Conservation (phyloP, 2,888 invertebrate genomes). For the Pristionchus mayeri region DNA sequence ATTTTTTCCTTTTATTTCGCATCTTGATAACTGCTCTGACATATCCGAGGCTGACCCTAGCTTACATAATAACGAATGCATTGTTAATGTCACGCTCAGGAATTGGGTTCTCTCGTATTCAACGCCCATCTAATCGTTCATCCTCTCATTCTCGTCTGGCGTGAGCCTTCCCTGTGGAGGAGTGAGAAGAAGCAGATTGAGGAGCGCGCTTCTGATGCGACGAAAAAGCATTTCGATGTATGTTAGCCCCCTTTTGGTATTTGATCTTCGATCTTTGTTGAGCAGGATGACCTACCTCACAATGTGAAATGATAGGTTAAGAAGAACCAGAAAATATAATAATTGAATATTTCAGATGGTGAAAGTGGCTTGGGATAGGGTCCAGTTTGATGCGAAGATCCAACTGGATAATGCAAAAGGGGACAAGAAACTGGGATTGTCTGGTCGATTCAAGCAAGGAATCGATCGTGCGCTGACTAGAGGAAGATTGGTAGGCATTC, state of each 20-base stretch:
- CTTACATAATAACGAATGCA: not conserved
- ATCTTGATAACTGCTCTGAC: no score
- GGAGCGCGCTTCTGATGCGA: not conserved
- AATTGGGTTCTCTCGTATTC: conserved; percentile 17
- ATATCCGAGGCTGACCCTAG: no score
- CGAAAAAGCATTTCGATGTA: conserved; percentile 11
- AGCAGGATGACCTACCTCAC: no score
- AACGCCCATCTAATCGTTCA: not conserved
- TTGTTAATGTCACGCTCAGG: not conserved
- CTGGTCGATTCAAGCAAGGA: no score
- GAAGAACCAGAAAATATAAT: no score
- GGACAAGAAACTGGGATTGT: no score
- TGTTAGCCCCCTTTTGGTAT: not conserved
- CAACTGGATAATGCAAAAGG: not conserved
- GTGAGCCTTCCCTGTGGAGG: conserved; percentile 41
- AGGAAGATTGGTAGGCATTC: no score
- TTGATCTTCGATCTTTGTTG: no score
- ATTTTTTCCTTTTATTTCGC: no score
- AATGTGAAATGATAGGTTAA: no score
- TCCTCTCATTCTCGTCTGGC: not conserved
- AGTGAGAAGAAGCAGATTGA: not conserved
- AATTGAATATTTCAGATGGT: not conserved
- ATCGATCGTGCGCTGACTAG: no score
- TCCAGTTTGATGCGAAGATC: not conserved
- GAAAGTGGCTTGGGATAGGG: not conserved